phyloP scores from a whole-genome alignment of 2,888 invertebrate species.

The Ptychoptera albimana region DNA sequence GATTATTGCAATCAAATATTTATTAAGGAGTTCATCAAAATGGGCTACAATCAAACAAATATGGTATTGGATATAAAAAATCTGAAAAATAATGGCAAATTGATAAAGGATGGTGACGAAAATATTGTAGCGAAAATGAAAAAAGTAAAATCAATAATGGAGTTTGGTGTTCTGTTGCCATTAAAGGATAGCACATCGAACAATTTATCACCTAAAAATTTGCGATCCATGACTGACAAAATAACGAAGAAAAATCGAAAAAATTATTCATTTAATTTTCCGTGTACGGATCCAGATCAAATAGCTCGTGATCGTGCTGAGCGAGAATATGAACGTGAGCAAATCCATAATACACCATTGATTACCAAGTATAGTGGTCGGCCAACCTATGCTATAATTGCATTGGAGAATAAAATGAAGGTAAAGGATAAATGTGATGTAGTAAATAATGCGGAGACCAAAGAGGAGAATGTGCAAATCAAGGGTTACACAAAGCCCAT shows the following conservation, averaged over 20 bases:
- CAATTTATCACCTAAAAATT: conserved; percentile 42
- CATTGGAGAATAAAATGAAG: conserved; percentile 22
- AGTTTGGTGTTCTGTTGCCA: conserved; percentile 20
- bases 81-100: conserved; percentile 20
- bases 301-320: conserved; percentile 30
- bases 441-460: conserved; percentile 8
- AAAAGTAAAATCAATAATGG: conserved; percentile 23
- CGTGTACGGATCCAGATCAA: conserved; percentile 30
- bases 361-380: conserved; percentile 19
- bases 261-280: conserved; percentile 29
- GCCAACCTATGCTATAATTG: conserved; percentile 29
- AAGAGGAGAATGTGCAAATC: conserved; percentile 8
- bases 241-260: conserved; percentile 16
- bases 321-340: conserved; percentile 29
- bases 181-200: conserved; percentile 25
- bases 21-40: conserved; percentile 42
- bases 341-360: conserved; percentile 12
- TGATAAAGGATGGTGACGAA: conserved; percentile 22
- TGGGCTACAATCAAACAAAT: conserved; percentile 22
- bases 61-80: conserved; percentile 20
- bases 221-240: conserved; percentile 37
- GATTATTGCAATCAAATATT: conserved; percentile 52
- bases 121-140: conserved; percentile 33
- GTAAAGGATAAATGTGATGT: conserved; percentile 20
- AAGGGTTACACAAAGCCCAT: conserved; percentile 15